These are phyloP conservation scores for Orthonychiurus folsomi DNA, from an alignment of 2,888 invertebrate genomes.

Conservation along the genomic window DNA sequence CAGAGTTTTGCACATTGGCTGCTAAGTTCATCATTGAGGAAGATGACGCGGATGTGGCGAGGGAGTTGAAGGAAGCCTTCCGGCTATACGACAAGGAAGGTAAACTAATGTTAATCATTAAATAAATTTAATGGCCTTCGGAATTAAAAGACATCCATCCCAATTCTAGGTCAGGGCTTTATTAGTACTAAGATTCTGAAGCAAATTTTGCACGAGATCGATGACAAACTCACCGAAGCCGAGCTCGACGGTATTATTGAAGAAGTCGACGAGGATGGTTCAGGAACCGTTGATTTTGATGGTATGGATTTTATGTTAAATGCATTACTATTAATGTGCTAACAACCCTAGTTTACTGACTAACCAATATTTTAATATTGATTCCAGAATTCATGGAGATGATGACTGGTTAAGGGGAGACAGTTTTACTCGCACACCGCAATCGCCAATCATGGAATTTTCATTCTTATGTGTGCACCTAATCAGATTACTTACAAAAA, in stretches of 20 bases:
- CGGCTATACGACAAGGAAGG: slow-evolving; percentile 49
- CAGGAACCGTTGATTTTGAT: slow-evolving; percentile 98
- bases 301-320: slow-evolving; percentile 52
- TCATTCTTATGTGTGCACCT: no score
- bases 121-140: no score
- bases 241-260: slow-evolving; percentile 95
- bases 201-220: slow-evolving; percentile 90
- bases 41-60: slow-evolving; percentile 51
- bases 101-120: slow-evolving; percentile 16
- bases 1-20: slow-evolving; percentile 50
- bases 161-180: slow-evolving; percentile 87
- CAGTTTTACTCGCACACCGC: no score
- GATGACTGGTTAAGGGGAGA: slow-evolving; percentile 79
- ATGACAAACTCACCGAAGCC: slow-evolving; percentile 87
- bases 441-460: no score
- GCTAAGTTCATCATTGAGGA: slow-evolving; percentile 51
- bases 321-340: no score
- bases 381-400: slow-evolving; percentile 86
- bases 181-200: slow-evolving; percentile 85
- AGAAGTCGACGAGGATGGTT: slow-evolving; percentile 96
- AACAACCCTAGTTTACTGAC: slow-evolving; percentile 2
- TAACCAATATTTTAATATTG: slow-evolving; percentile 11
- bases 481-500: no score
- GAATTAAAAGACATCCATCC: no score
- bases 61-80: slow-evolving; percentile 47